A percentile compares a stretch with the other conserved stretches of the same genome.
phyloP scores from a whole-genome alignment of 1,140 invertebrate genomes.

The Drosophila lowei region DNA sequence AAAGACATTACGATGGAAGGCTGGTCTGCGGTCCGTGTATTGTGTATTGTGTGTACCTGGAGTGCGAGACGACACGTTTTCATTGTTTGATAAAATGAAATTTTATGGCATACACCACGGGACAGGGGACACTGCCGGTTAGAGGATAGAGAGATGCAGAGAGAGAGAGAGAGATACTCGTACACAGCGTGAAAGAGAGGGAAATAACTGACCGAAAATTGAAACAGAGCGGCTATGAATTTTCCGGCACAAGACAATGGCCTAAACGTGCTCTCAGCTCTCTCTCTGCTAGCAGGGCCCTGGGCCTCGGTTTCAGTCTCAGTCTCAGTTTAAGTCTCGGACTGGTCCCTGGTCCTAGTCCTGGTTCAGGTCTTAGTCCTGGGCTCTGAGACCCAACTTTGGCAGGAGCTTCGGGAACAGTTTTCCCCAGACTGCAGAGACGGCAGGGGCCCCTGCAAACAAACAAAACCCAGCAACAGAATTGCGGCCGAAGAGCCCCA shows the following conservation, averaged over 20 bases:
- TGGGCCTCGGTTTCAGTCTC: background rate
- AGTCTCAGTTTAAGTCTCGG: background rate
- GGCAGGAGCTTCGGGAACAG: slow-evolving; percentile 50
- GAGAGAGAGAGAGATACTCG: background rate
- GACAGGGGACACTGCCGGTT: slow-evolving; percentile 11
- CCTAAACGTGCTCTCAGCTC: slow-evolving; percentile 45
- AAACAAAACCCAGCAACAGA: slow-evolving; percentile 42
- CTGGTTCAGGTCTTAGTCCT: slow-evolving; percentile 31
- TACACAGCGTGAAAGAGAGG: slow-evolving; percentile 16
- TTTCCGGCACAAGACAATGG: slow-evolving; percentile 74
- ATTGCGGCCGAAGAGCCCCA: background rate
- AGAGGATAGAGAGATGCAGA: slow-evolving; percentile 4
- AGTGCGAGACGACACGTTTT: slow-evolving; percentile 69
- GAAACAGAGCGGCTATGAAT: slow-evolving; percentile 80
- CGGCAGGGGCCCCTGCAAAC: slow-evolving; percentile 42
- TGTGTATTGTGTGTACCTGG: slow-evolving; percentile 15
- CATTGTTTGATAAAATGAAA: slow-evolving; percentile 80
- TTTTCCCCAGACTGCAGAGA: slow-evolving; percentile 66
- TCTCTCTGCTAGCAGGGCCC: slow-evolving; percentile 1
- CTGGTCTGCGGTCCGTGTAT: background rate
- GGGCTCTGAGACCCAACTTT: no score
- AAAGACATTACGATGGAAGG: slow-evolving; percentile 32
- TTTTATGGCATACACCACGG: slow-evolving; percentile 63
- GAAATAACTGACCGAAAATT: slow-evolving; percentile 63
- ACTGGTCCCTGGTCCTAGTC: slow-evolving; percentile 5